Percentiles rank a stretch among this genome's conserved stretches.
These are phyloP conservation scores for Melanaphis sacchari DNA, from an alignment of 1,140 invertebrate species.

Conservation along the genomic window DNA sequence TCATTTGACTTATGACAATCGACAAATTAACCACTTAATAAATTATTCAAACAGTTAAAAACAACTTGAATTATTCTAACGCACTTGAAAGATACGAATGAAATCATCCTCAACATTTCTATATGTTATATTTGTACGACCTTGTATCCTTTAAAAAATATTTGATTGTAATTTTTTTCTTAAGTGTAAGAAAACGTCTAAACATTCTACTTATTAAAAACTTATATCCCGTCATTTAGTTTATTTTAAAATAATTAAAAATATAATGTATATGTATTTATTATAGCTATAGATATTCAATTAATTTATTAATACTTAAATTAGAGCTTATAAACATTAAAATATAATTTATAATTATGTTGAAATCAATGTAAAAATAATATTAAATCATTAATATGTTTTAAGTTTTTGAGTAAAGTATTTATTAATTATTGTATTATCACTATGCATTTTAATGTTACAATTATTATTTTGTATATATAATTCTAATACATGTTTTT, in stretches of 20 bases:
- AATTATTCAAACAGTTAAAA: not conserved
- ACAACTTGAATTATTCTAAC: constrained; percentile 13
- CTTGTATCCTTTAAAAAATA: not conserved
- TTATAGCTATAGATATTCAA: not conserved
- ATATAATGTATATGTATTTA: not conserved
- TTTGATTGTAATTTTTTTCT: not conserved
- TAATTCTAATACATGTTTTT: not conserved
- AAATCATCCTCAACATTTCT: constrained; percentile 31
- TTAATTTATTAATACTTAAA: not conserved
- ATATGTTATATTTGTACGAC: not conserved
- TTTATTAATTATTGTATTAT: not conserved
- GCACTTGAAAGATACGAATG: constrained; percentile 17
- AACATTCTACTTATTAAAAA: not conserved
- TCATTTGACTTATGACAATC: not conserved
- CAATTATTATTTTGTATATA: not conserved
- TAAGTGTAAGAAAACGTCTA: not conserved
- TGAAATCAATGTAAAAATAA: not conserved
- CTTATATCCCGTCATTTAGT: not conserved
- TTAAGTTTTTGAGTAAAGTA: not conserved
- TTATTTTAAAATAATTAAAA: constrained; percentile 7
- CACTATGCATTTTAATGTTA: not conserved
- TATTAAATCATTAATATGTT: not conserved
- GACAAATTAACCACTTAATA: constrained; percentile 38
- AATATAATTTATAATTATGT: not conserved
- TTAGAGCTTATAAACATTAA: not conserved